Conservation (phyloP, 2,888 invertebrate species). For the Macaria liturata region DNA sequence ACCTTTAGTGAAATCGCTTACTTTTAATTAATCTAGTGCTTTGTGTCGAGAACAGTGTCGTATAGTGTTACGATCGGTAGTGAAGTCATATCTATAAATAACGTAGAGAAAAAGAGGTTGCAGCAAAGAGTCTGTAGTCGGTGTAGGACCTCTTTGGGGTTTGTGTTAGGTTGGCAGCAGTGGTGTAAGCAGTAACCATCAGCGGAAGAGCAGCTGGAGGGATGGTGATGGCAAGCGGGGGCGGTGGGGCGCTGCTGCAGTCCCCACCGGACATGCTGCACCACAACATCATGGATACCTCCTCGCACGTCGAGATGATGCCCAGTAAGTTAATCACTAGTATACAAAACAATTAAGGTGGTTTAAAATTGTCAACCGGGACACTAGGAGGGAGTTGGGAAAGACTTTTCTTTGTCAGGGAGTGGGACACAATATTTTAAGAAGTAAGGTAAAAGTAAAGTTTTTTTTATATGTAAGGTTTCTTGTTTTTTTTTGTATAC, state of each 20-base stretch:
- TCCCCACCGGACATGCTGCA: constrained; percentile 82
- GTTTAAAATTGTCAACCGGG: not conserved
- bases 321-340: constrained; percentile 63
- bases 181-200: constrained; percentile 41
- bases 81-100: constrained; percentile 25
- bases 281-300: constrained; percentile 79
- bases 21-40: constrained; percentile 41
- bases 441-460: too few species aligned
- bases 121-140: not conserved
- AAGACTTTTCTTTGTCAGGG: too few species aligned
- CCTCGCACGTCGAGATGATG: constrained; percentile 80
- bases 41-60: constrained; percentile 29
- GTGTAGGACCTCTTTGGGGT: not conserved
- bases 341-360: not conserved
- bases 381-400: too few species aligned
- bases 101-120: constrained; percentile 6
- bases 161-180: constrained; percentile 6
- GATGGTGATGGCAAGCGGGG: constrained; percentile 81
- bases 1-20: constrained; percentile 37
- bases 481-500: too few species aligned
- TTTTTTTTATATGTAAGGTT: too few species aligned
- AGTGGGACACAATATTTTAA: too few species aligned
- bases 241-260: constrained; percentile 80
- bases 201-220: constrained; percentile 52
- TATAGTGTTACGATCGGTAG: constrained; percentile 23